A percentile compares a stretch with the other conserved stretches of the same genome.
These are phyloP conservation scores for Macrophya annulata DNA, from an alignment of 2,888 invertebrate genomes.

Conservation along the genomic window DNA sequence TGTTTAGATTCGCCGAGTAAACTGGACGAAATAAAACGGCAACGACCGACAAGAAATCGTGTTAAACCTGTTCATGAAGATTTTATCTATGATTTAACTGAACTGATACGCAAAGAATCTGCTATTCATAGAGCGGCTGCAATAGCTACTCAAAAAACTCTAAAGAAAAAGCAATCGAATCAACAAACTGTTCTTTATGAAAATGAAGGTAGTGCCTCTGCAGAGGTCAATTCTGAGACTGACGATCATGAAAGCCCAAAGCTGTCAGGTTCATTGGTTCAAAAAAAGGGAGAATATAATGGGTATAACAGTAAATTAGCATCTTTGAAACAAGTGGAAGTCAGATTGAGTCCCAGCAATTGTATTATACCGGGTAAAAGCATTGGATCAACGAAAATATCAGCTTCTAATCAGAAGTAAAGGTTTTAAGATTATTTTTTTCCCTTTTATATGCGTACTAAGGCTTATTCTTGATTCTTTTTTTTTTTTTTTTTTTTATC, in stretches of 20 bases:
- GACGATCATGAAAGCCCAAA: slow-evolving; percentile 22
- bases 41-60: slow-evolving; percentile 84
- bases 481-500: neutral
- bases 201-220: neutral
- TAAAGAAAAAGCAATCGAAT: slow-evolving; percentile 29
- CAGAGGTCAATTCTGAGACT: neutral
- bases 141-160: slow-evolving; percentile 5
- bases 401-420: slow-evolving; percentile 28
- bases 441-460: neutral
- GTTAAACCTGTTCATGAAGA: slow-evolving; percentile 86
- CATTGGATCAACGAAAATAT: slow-evolving; percentile 9
- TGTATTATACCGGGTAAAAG: neutral
- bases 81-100: slow-evolving; percentile 87
- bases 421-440: neutral
- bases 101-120: slow-evolving; percentile 64
- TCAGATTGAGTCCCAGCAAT: neutral
- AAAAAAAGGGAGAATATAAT: slow-evolving; percentile 41
- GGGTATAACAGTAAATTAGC: slow-evolving; percentile 21
- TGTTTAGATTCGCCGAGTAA: neutral
- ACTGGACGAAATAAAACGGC: neutral
- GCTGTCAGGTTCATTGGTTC: neutral
- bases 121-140: slow-evolving; percentile 41
- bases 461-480: neutral
- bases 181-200: neutral
- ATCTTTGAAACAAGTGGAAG: slow-evolving; percentile 25